Evolutionary conservation across 2,113 vertebrate species (phyloP).

Genomic region (Xiphophorus hellerii): DNA sequence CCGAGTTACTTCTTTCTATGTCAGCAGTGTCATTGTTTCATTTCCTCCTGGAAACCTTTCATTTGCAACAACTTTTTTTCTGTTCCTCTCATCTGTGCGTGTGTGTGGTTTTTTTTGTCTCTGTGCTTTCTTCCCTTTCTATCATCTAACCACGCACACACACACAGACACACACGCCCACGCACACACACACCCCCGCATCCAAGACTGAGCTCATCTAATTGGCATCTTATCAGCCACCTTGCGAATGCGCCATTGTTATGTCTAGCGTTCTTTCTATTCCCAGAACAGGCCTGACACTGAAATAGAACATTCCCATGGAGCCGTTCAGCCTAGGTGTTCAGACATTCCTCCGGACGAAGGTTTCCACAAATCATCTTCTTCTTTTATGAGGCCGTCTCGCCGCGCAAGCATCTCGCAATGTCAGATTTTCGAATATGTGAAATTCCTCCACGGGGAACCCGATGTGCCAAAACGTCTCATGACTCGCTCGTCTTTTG

Average conservation of each 20-base stretch:
- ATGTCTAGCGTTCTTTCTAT: slow-evolving; percentile 71
- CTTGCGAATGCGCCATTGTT: slow-evolving; percentile 66
- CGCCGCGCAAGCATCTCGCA: slow-evolving; percentile 24
- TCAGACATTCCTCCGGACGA: slow-evolving; percentile 48
- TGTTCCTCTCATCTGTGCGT: not conserved
- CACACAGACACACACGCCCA: slow-evolving; percentile 21
- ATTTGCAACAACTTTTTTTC: not conserved
- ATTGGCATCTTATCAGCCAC: slow-evolving; percentile 71
- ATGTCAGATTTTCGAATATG: slow-evolving; percentile 7
- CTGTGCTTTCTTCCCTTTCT: slow-evolving; percentile 3
- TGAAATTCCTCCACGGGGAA: slow-evolving; percentile 27
- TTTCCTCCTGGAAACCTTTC: not conserved
- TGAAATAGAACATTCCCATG: slow-evolving; percentile 72
- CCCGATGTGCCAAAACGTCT: not conserved
- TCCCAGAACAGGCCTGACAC: slow-evolving; percentile 66
- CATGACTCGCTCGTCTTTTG: not conserved
- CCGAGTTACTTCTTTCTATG: not conserved
- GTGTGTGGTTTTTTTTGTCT: slow-evolving; percentile 8
- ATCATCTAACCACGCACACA: slow-evolving; percentile 28
- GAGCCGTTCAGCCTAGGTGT: not conserved
- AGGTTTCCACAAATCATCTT: slow-evolving; percentile 32
- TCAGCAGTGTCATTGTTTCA: not conserved
- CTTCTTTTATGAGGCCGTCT: slow-evolving; percentile 22
- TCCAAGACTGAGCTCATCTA: slow-evolving; percentile 64
- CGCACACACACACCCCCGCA: slow-evolving; percentile 28